Evolutionary conservation across 2,888 invertebrate species (phyloP).

Genomic region (Neria commutata): DNA sequence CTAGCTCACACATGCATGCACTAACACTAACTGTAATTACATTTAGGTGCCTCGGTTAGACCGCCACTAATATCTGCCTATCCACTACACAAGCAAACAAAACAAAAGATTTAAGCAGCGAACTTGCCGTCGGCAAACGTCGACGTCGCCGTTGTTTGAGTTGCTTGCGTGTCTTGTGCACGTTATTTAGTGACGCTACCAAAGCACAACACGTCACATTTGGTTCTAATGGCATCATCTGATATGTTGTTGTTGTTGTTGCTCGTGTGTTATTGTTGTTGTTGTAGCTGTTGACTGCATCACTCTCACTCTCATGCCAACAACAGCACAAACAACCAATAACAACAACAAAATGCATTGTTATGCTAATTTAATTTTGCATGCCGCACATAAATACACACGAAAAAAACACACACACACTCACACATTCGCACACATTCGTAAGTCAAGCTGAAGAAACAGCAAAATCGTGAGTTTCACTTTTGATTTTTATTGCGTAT

Average conservation of each 20-base stretch:
- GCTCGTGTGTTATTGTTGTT: not conserved
- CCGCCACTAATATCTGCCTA: slow-evolving; percentile 8
- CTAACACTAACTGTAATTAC: not conserved
- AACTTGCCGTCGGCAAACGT: slow-evolving; percentile 36
- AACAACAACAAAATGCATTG: too few species aligned
- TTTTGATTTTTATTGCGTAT: slow-evolving; percentile 49
- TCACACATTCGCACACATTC: not conserved
- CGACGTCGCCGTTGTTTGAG: slow-evolving; percentile 20
- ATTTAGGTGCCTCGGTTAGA: slow-evolving; percentile 1
- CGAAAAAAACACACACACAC: too few species aligned
- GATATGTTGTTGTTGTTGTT: not conserved
- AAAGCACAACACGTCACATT: slow-evolving; percentile 2
- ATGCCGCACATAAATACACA: too few species aligned
- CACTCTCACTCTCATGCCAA: not conserved
- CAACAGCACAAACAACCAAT: too few species aligned
- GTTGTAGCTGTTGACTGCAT: not conserved
- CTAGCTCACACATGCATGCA: not conserved
- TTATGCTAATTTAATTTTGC: slow-evolving; percentile 54
- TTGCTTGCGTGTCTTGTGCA: slow-evolving; percentile 1
- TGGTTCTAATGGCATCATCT: slow-evolving; percentile 2
- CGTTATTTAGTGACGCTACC: not conserved
- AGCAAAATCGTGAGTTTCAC: not conserved
- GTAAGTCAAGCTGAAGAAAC: too few species aligned
- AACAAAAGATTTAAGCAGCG: slow-evolving; percentile 49
- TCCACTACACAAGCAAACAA: slow-evolving; percentile 25